Evolutionary conservation across 2,888 invertebrate genomes (phyloP).

Genomic region (Lapara coniferarum): DNA sequence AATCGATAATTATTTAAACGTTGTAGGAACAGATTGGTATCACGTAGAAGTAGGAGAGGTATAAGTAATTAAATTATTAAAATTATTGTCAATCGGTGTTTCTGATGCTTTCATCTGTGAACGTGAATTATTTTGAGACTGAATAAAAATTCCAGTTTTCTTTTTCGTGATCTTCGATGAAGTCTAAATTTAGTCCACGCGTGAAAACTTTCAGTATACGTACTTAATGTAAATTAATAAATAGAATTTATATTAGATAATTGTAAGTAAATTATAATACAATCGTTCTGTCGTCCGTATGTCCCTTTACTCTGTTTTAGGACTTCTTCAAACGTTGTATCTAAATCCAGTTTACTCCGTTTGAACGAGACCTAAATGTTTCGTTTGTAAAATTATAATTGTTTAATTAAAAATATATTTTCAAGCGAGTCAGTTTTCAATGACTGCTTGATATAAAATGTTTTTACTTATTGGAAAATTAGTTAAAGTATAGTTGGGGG

Average conservation of each 20-base stretch:
- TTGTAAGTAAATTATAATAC: constrained; percentile 81
- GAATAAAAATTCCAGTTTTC: constrained; percentile 77
- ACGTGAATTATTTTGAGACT: constrained; percentile 76
- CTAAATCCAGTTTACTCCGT: constrained; percentile 42
- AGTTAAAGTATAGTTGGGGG: constrained; percentile 25
- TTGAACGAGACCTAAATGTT: constrained; percentile 56
- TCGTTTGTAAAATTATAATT: constrained; percentile 24
- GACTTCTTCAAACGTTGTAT: constrained; percentile 64
- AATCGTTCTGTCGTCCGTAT: constrained; percentile 75
- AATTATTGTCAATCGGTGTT: constrained; percentile 30
- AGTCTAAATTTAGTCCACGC: constrained; percentile 77
- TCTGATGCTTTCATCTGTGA: constrained; percentile 45
- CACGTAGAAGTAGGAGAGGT: constrained; percentile 75
- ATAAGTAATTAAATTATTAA: constrained; percentile 73
- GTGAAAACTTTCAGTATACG: constrained; percentile 83
- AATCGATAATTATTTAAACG: constrained; percentile 73
- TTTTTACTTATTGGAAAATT: constrained; percentile 32
- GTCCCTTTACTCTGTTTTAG: constrained; percentile 53
- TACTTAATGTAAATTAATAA: constrained; percentile 81
- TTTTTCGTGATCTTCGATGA: constrained; percentile 64
- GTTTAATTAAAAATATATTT: constrained; percentile 39
- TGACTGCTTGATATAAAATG: constrained; percentile 38
- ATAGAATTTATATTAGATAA: constrained; percentile 84
- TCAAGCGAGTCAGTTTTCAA: constrained; percentile 25
- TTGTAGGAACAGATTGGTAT: constrained; percentile 78